Evolutionary conservation across 2,888 invertebrate species (phyloP), one percentile per base, ranked within the genome.

Genomic region (Quadroppia sp.): DNA sequence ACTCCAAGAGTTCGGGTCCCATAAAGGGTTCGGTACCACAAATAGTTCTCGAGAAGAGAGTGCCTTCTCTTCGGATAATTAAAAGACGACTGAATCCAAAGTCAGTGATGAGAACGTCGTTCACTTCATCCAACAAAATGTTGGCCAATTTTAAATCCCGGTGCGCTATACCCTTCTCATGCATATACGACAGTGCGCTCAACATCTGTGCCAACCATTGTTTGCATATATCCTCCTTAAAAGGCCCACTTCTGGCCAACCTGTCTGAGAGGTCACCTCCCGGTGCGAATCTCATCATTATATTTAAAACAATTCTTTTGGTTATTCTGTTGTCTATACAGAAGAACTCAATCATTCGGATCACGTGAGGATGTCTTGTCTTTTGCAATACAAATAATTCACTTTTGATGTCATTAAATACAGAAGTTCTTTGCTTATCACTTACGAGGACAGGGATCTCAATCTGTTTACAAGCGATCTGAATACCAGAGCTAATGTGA

Each of bases 171-270:
- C 74, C 59, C n/a, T 59, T 36, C 0, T 23, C 6, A 48, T 74
- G 74, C 40, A 74, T 40, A 48, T 53, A 56, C 13, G 40, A 20
- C 23, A 74, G 6, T n/a, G 59, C 71, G 7, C 56, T 70, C 15
- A 71, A 28, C 25, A 74, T 74, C 61, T 74, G 74, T 20, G 45
- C 50, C 25, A 72, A 71, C 61, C 72, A 40, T 48, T 13, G 25
- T 45, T 72, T 40, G 13, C 50, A 30, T 15, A 23, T 32, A 13
- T 1, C 3, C 32, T 74, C 74, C 0, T 30, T 17, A 6, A 74
- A 32, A 17, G 50, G 64, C 9, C 28, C 48, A 15, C 73, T 40
- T 1, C 28, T 15, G 11, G 9, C 20, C 96, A 67, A 48, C 70
- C 42, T n/a, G 15, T 48, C 15, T 11, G 73, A 73, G 11, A 73